phyloP scores from a whole-genome alignment of 2,888 invertebrate genomes.

The Lomographa bimaculata region DNA sequence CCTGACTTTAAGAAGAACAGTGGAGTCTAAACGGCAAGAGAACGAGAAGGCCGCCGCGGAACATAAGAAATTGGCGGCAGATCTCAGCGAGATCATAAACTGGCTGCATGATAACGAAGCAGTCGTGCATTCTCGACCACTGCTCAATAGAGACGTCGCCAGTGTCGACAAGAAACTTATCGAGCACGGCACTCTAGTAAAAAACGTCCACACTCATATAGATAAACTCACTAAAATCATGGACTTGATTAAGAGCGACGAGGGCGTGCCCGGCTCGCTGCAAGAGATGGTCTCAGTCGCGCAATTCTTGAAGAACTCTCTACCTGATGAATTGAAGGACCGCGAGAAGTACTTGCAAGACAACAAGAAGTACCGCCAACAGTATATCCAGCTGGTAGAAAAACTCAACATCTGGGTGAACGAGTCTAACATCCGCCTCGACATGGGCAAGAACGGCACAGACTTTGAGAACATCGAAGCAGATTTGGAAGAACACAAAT shows the following conservation, averaged over 20 bases:
- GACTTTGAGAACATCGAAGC: conserved; percentile 93
- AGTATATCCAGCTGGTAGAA: conserved; percentile 89
- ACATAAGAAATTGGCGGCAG: conserved; percentile 92
- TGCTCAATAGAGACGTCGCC: conserved; percentile 89
- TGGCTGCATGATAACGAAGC: conserved; percentile 93
- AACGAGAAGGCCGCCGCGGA: conserved; percentile 95
- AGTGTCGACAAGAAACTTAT: conserved; percentile 92
- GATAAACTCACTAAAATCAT: conserved; percentile 88
- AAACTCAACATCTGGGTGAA: conserved; percentile 93
- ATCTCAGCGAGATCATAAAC: conserved; percentile 92
- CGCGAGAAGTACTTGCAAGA: conserved; percentile 90
- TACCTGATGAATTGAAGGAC: conserved; percentile 92
- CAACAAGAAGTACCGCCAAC: conserved; percentile 89
- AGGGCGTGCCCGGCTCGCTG: conserved; percentile 90
- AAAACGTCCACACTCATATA: conserved; percentile 87
- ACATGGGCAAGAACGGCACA: conserved; percentile 92
- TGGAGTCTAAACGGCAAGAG: conserved; percentile 93
- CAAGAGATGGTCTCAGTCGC: conserved; percentile 94
- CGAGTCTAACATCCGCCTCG: conserved; percentile 90
- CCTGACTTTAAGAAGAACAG: conserved; percentile 89
- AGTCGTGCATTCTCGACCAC: conserved; percentile 91
- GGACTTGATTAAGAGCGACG: conserved; percentile 88
- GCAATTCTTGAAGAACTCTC: conserved; percentile 88
- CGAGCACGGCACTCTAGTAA: conserved; percentile 87
- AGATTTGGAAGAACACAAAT: conserved; percentile 94